Evolutionary conservation across 1,140 invertebrate species (phyloP).

Genomic region (Ceratina australensis): DNA sequence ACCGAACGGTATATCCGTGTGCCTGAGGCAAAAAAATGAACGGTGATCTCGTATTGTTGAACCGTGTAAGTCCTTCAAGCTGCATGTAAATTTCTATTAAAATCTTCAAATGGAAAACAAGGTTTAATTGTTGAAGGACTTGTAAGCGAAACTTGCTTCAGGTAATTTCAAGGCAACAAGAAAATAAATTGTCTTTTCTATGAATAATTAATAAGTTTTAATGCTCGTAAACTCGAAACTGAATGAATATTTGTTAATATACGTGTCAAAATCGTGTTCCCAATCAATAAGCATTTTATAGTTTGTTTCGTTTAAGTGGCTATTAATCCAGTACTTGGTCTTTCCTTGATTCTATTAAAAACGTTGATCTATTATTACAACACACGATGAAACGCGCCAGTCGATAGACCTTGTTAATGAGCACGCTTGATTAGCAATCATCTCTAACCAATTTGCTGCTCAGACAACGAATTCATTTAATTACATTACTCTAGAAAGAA

Average conservation of each 20-base stretch:
- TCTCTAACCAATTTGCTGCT: neutral
- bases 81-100: neutral
- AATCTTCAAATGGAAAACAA: neutral
- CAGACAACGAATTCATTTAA: no score
- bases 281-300: conserved; percentile 28
- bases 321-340: neutral
- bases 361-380: conserved; percentile 14
- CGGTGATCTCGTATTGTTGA: neutral
- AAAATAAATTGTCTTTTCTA: no score
- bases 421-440: neutral
- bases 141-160: no score
- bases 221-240: neutral
- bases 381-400: no score
- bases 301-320: neutral
- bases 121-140: no score
- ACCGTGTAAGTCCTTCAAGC: neutral
- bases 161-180: no score
- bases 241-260: no score
- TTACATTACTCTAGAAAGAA: no score
- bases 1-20: neutral
- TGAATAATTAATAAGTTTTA: no score
- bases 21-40: neutral
- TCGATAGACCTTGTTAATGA: conserved; percentile 7
- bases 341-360: conserved; percentile 37
- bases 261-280: neutral